Evolutionary conservation across 2,797 vertebrate genomes (phyloP), one percentile per base, ranked within the genome.

Genomic region (Poeciliopsis turneri): DNA sequence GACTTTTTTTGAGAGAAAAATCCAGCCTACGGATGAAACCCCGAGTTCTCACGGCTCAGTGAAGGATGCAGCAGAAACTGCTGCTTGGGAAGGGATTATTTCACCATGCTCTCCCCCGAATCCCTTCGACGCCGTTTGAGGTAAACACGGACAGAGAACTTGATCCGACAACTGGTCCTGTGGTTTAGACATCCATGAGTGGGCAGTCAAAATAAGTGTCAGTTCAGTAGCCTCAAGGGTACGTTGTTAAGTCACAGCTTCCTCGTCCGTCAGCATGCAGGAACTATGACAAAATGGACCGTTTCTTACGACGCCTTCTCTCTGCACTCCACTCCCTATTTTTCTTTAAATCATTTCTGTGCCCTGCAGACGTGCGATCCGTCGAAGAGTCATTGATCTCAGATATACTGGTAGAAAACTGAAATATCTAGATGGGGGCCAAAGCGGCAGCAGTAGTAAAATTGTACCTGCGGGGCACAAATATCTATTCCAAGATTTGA

Each of bases 1-100:
- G 61, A 74, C 83, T 88, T 84, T 51, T 49, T 51, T 66, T 5
- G 8, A n/a, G 72, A 46, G 79, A 23, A 64, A 76, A 80, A 79
- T 78, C 73, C 70, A 85, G 84, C 87, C 87, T 69, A 69, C 82
- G 74, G 81, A 86, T 83, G 83, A 84, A 84, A 85, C 80, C 83
- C 10, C 23, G 92, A 88, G 94, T 94, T 92, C 88, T 88, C 88
- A 75, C 77, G 55, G 80, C 80, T 85, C 87, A 88, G 76, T 79
- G 86, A 74, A 84, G 84, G 86, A 77, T 72, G 75, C 72, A 83
- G 75, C 72, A 83, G 86, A 83, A 89, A 76, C 59, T 61, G 74
- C 64, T 79, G 85, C 86, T 81, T 76, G 83, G 68, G 75, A 70
- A 39, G 88, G 88, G 90, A 91, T 94, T 93, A 92, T 82, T 90